Conservation (phyloP, 2,888 invertebrate genomes). For the Ptychoptera albimana region DNA sequence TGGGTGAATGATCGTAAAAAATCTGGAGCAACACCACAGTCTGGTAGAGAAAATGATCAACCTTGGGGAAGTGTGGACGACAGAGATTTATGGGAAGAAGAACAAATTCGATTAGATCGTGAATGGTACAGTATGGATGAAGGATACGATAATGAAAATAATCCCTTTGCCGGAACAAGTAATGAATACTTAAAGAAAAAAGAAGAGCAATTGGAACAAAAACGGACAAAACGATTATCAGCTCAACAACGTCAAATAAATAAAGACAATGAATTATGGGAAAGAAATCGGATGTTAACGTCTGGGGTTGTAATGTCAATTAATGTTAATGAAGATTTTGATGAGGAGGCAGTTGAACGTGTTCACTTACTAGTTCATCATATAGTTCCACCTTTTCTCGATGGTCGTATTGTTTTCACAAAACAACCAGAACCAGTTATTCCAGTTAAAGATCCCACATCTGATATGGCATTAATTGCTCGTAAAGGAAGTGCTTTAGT, state of each 20-base stretch:
- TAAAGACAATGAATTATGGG: slow-evolving; percentile 98
- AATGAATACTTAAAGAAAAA: slow-evolving; percentile 87
- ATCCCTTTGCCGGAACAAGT: slow-evolving; percentile 79
- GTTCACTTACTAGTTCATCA: slow-evolving; percentile 96
- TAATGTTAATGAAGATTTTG: slow-evolving; percentile 80
- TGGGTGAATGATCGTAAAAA: slow-evolving; percentile 56
- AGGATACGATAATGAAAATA: slow-evolving; percentile 80
- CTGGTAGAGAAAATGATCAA: slow-evolving; percentile 24
- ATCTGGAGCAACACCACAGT: slow-evolving; percentile 46
- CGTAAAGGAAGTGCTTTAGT: slow-evolving; percentile 89
- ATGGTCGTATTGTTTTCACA: slow-evolving; percentile 96
- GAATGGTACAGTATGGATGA: slow-evolving; percentile 97
- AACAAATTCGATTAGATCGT: slow-evolving; percentile 76
- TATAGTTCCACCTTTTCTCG: slow-evolving; percentile 95
- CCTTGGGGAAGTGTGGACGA: slow-evolving; percentile 51
- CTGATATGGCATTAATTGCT: slow-evolving; percentile 92
- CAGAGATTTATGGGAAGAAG: slow-evolving; percentile 74
- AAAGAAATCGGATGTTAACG: slow-evolving; percentile 92
- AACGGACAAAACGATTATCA: slow-evolving; percentile 81
- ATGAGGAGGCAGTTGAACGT: slow-evolving; percentile 87
- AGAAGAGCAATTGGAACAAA: slow-evolving; percentile 81
- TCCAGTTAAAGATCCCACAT: slow-evolving; percentile 87
- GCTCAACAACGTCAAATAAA: slow-evolving; percentile 94
- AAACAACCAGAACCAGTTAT: slow-evolving; percentile 99
- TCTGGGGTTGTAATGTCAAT: slow-evolving; percentile 85